These are phyloP conservation scores for Myzus persicae DNA, from an alignment of 1,140 invertebrate genomes.

Conservation along the genomic window DNA sequence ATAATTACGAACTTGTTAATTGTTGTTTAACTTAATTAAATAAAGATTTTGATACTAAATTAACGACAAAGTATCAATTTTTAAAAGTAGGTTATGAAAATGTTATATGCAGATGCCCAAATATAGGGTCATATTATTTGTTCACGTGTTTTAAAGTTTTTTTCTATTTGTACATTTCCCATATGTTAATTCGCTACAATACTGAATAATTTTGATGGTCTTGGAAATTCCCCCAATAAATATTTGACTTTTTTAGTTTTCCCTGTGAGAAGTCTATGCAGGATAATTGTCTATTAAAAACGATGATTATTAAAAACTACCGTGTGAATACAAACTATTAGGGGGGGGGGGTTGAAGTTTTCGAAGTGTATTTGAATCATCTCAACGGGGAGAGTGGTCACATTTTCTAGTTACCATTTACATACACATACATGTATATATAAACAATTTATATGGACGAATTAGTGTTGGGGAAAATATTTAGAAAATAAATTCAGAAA, in stretches of 20 bases:
- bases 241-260: neutral
- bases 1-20: neutral
- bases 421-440: no score
- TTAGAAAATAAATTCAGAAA: neutral
- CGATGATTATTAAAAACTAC: neutral
- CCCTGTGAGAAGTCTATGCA: neutral
- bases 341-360: neutral
- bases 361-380: no score
- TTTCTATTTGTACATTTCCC: neutral
- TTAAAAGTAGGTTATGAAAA: neutral
- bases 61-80: neutral
- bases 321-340: neutral
- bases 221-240: neutral
- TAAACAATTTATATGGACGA: no score
- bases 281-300: neutral
- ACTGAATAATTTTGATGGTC: neutral
- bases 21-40: neutral
- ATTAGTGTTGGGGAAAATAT: neutral
- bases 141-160: neutral
- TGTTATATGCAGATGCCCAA: neutral
- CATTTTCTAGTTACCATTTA: neutral
- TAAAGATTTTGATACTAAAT: neutral
- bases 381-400: neutral
- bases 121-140: neutral
- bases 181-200: neutral